A percentile compares a stretch with the other conserved stretches of the same genome.
These are phyloP conservation scores for Siniperca undulata DNA, from an alignment of 2,797 vertebrate genomes.

Conservation along the genomic window DNA sequence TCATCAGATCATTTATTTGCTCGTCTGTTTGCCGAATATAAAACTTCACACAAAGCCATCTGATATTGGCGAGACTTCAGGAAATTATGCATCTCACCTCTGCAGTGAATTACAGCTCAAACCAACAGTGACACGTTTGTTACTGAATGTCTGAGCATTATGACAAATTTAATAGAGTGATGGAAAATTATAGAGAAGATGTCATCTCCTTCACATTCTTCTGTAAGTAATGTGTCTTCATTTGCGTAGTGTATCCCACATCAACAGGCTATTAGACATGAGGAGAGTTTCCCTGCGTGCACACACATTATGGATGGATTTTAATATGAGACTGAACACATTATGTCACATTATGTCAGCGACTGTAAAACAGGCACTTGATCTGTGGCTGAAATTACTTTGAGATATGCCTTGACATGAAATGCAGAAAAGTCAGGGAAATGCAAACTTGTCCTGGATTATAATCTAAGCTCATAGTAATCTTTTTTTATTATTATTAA, in stretches of 20 bases:
- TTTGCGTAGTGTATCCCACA: conserved; percentile 36
- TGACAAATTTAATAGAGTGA: background rate
- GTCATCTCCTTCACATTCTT: conserved; percentile 25
- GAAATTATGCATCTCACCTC: background rate
- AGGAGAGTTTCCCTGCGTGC: conserved; percentile 57
- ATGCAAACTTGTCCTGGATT: conserved; percentile 67
- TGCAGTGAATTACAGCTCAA: background rate
- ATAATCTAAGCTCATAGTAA: conserved; percentile 69
- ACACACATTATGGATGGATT: conserved; percentile 55
- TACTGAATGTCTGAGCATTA: conserved; percentile 5
- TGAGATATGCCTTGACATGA: conserved; percentile 35
- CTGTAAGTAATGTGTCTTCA: conserved; percentile 52
- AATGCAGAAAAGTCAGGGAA: conserved; percentile 37
- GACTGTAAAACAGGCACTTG: conserved; percentile 46
- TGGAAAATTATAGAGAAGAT: conserved; percentile 3
- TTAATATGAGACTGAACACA: conserved; percentile 48
- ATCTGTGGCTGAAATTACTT: conserved; percentile 36
- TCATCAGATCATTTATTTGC: background rate
- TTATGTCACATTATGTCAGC: conserved; percentile 55
- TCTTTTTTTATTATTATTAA: conserved; percentile 68
- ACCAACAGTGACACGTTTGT: background rate
- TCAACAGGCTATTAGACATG: conserved; percentile 35
- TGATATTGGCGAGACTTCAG: background rate
- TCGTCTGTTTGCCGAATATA: background rate
- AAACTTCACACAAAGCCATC: background rate